Percentiles rank a stretch among this genome's conserved stretches.
phyloP scores from a whole-genome alignment of 2,113 vertebrate species.

The Passer domesticus region DNA sequence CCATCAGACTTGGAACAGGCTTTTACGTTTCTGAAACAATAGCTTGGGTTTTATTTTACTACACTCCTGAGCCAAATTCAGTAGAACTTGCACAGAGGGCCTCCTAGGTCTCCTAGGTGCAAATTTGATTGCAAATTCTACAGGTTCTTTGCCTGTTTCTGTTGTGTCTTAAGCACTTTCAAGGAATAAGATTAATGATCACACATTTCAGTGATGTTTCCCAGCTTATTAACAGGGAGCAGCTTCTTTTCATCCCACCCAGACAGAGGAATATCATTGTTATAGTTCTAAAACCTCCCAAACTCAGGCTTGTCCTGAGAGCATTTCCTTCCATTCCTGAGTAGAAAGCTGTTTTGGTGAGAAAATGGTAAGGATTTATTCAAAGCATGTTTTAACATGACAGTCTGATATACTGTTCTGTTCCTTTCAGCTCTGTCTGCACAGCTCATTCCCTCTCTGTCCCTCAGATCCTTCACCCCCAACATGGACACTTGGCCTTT shows the following conservation, averaged over 20 bases:
- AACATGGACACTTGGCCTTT: rapidly evolving
- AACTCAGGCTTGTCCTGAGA: not conserved
- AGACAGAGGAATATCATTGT: not conserved
- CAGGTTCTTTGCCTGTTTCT: not conserved
- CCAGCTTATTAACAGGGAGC: not conserved
- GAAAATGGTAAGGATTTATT: not conserved
- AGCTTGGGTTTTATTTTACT: not conserved
- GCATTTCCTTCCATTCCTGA: not conserved
- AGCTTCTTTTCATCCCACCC: not conserved
- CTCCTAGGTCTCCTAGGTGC: not conserved
- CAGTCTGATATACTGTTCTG: not conserved
- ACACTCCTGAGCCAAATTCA: not conserved
- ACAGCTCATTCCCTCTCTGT: rapidly evolving
- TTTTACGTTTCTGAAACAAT: not conserved
- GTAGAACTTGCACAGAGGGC: not conserved
- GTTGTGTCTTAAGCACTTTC: not conserved
- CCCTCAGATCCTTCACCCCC: not conserved
- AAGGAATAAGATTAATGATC: not conserved
- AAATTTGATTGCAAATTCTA: not conserved
- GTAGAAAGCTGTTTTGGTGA: not conserved
- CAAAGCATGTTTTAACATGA: not conserved
- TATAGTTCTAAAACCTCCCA: not conserved
- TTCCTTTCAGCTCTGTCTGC: not conserved
- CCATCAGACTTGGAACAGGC: not conserved
- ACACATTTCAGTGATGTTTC: not conserved